These are phyloP conservation scores for Pantelozetes paolii DNA, from an alignment of 2,888 invertebrate species.

Conservation along the genomic window DNA sequence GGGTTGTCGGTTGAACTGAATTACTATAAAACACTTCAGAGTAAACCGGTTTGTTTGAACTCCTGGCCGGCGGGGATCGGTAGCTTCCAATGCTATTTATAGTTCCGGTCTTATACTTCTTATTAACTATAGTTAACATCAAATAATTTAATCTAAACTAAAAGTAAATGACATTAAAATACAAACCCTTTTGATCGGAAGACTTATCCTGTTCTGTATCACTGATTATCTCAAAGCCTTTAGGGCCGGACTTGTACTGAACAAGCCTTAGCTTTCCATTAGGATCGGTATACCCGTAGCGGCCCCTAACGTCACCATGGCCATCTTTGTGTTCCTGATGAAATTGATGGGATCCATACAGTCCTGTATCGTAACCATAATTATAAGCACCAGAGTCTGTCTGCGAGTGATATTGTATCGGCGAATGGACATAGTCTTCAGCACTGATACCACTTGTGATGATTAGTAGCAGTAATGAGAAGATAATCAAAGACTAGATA, in stretches of 20 bases:
- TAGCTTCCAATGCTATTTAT: background rate
- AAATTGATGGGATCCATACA: constrained; percentile 46
- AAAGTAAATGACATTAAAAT: background rate
- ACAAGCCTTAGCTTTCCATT: constrained; percentile 44
- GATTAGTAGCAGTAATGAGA: too few relatives aligned
- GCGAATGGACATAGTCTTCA: constrained; percentile 43
- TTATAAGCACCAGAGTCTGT: constrained; percentile 46
- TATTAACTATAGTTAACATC: background rate
- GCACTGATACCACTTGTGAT: background rate
- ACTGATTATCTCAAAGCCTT: background rate
- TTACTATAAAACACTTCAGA: background rate
- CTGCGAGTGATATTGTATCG: constrained; percentile 46
- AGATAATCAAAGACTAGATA: too few relatives aligned
- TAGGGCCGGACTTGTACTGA: constrained; percentile 40
- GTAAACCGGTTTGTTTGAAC: background rate
- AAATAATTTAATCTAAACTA: too few relatives aligned
- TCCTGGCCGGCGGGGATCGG: background rate
- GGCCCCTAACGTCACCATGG: constrained; percentile 46
- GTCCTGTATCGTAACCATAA: constrained; percentile 48
- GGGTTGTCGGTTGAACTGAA: too few relatives aligned
- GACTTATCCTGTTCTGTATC: background rate
- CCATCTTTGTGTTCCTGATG: constrained; percentile 46
- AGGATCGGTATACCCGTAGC: constrained; percentile 48
- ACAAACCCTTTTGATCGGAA: background rate
- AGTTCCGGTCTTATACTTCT: background rate